Conservation (phyloP, 1,140 invertebrate species). For the Medauroidea extradentata region DNA sequence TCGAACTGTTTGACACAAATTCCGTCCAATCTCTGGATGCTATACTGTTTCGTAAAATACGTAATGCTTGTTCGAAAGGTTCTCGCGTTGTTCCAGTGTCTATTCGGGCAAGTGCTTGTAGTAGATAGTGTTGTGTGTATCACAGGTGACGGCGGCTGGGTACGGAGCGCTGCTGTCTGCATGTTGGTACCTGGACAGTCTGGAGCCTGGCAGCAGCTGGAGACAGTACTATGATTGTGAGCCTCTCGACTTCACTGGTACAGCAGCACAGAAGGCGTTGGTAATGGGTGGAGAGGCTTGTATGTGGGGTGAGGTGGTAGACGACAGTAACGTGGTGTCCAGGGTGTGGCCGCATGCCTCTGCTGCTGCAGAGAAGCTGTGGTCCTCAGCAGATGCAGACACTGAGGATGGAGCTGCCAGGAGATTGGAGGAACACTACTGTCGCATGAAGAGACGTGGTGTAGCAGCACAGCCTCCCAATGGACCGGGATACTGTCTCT, state of each 20-base stretch:
- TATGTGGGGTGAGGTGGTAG: slow-evolving; percentile 87
- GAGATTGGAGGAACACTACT: no score
- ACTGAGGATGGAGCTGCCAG: no score
- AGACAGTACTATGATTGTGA: slow-evolving; percentile 70
- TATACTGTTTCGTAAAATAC: no score
- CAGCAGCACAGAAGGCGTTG: slow-evolving; percentile 42
- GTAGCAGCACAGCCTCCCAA: no score
- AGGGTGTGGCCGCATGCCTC: slow-evolving; percentile 73
- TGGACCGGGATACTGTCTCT: no score
- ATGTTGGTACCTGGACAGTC: slow-evolving; percentile 82
- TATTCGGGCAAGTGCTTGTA: no score
- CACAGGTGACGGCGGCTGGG: slow-evolving; percentile 53
- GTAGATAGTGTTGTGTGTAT: no score
- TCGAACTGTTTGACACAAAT: no score
- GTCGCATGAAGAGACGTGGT: no score
- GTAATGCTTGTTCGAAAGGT: no score
- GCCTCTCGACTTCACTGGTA: slow-evolving; percentile 58
- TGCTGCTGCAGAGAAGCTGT: slow-evolving; percentile 80
- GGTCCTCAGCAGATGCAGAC: slow-evolving; percentile 52
- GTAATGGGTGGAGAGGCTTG: slow-evolving; percentile 84
- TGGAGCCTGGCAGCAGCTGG: slow-evolving; percentile 71
- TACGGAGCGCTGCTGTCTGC: slow-evolving; percentile 64
- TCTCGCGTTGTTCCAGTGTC: no score
- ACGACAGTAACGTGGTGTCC: slow-evolving; percentile 55
- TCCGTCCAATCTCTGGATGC: no score